These are phyloP conservation scores for Olivierus martensii DNA, from an alignment of 1,140 invertebrate species.

Conservation along the genomic window DNA sequence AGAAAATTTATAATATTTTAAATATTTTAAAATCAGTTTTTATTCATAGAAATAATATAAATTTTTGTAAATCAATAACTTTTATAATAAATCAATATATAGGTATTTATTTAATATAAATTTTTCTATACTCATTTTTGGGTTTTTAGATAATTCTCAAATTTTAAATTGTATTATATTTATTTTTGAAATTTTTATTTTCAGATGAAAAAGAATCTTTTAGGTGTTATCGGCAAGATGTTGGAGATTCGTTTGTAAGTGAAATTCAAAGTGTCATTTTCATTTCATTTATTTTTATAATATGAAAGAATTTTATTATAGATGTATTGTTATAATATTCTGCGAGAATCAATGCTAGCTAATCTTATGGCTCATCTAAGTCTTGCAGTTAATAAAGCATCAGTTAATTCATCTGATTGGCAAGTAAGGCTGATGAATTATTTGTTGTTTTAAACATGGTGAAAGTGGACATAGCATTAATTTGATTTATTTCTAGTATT, in stretches of 20 bases:
- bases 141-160: neutral
- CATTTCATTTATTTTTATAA: neutral
- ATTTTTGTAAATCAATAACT: too few relatives aligned
- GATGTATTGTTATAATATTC: constrained; percentile 68
- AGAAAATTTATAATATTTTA: too few relatives aligned
- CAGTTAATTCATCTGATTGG: constrained; percentile 13
- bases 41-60: too few relatives aligned
- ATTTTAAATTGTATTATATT: constrained; percentile 12
- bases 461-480: too few relatives aligned
- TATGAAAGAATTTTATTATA: constrained; percentile 23
- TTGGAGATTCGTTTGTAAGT: constrained; percentile 67
- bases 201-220: constrained; percentile 67
- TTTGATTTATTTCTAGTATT: constrained; percentile 32
- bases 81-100: too few relatives aligned
- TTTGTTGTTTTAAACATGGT: too few relatives aligned
- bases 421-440: constrained; percentile 5
- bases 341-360: constrained; percentile 49
- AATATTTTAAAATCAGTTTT: too few relatives aligned
- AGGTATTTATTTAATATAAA: neutral
- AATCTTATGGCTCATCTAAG: constrained; percentile 18
- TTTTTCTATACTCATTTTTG: neutral
- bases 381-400: constrained; percentile 12
- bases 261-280: neutral
- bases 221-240: constrained; percentile 79
- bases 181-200: constrained; percentile 36